These are phyloP conservation scores for Halichoerus grypus DNA, from an alignment of 2,113 vertebrate genomes.

Conservation along the genomic window DNA sequence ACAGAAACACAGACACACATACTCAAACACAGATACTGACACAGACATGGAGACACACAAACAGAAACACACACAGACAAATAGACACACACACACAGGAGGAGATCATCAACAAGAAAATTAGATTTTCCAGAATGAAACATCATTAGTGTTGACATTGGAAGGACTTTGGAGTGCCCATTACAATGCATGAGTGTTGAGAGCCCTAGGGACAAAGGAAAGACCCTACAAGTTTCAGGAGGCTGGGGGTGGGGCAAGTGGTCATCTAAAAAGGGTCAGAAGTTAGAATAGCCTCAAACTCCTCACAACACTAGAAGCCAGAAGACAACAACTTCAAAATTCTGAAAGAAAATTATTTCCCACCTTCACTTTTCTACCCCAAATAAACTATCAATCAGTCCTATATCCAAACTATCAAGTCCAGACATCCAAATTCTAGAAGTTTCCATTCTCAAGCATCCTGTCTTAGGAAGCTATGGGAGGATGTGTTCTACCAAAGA, in stretches of 20 bases:
- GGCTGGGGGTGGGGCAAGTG: background rate
- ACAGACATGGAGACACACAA: background rate
- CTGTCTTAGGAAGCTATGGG: background rate
- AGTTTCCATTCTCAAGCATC: background rate
- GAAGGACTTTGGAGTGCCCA: background rate
- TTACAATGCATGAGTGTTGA: background rate
- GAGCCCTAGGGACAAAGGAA: background rate
- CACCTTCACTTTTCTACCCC: background rate
- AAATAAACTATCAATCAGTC: background rate
- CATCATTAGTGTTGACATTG: background rate
- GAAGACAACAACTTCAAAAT: background rate
- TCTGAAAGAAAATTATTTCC: constrained; percentile 41
- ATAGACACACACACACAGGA: background rate
- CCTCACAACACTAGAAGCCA: background rate
- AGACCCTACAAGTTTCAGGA: background rate
- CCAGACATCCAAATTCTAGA: background rate
- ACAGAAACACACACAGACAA: background rate
- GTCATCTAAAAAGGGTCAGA: background rate
- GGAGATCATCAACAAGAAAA: constrained; percentile 23
- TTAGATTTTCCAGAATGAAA: constrained; percentile 5
- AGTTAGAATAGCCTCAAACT: background rate
- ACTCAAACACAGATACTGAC: background rate
- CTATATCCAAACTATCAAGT: background rate
- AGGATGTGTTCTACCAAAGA: background rate
- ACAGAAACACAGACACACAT: background rate